Evolutionary conservation across 2,113 vertebrate species (phyloP).

Genomic region (Leuciscus idus): DNA sequence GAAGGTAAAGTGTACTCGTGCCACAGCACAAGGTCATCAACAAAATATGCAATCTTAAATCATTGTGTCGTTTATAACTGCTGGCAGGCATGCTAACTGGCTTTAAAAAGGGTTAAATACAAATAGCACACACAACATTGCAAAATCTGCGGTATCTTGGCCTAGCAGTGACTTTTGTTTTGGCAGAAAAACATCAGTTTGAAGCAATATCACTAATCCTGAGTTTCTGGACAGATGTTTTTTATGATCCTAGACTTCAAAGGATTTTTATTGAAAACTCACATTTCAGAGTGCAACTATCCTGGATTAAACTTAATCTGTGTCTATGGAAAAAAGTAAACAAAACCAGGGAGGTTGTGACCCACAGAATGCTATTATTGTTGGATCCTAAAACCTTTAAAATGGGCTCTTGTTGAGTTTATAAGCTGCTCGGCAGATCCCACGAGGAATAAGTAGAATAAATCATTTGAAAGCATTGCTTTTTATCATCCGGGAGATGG

Average conservation of each 20-base stretch:
- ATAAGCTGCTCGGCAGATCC: not conserved
- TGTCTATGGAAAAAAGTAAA: constrained; percentile 11
- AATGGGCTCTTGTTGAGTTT: not conserved
- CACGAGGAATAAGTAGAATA: not conserved
- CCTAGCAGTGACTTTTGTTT: not conserved
- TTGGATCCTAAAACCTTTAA: not conserved
- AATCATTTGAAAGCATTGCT: constrained; percentile 5
- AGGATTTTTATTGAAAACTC: constrained; percentile 2
- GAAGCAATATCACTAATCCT: not conserved
- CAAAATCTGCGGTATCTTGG: not conserved
- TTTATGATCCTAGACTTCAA: not conserved
- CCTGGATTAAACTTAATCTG: not conserved
- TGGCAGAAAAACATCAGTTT: not conserved
- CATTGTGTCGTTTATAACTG: not conserved
- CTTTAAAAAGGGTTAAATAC: not conserved
- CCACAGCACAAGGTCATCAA: not conserved
- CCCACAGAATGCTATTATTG: not conserved
- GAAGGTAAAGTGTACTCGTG: not conserved
- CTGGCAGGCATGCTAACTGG: not conserved
- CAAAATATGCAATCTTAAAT: not conserved
- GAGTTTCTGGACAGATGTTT: constrained; percentile 12
- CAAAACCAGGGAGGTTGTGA: not conserved
- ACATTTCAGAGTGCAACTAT: not conserved
- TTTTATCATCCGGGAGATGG: not conserved
- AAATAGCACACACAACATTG: not conserved